phyloP scores from a whole-genome alignment of 2,797 vertebrate genomes.

The Protonibea diacanthus region DNA sequence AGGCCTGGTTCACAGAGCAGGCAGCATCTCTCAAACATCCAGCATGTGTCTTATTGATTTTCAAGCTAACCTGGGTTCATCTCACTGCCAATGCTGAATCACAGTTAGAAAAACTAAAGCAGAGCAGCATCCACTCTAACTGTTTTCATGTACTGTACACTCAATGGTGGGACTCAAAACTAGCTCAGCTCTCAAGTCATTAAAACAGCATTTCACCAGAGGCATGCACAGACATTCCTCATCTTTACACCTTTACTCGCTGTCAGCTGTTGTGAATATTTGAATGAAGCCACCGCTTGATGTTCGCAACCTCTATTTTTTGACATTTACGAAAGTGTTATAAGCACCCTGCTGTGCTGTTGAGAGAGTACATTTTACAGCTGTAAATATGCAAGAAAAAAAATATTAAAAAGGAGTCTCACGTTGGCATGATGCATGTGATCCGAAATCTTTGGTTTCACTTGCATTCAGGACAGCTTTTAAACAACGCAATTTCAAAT shows the following conservation, averaged over 20 bases:
- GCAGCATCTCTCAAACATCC: slow-evolving; percentile 43
- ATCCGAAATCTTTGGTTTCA: not conserved
- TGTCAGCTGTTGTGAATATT: not conserved
- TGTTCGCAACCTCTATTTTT: not conserved
- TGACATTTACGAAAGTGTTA: not conserved
- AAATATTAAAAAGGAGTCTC: not conserved
- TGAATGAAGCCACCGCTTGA: not conserved
- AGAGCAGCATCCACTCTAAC: slow-evolving; percentile 2
- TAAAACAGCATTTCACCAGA: not conserved
- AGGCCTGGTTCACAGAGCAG: slow-evolving; percentile 49
- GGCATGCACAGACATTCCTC: not conserved
- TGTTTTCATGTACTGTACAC: not conserved
- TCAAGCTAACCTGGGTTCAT: slow-evolving; percentile 43
- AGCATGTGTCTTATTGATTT: slow-evolving; percentile 53
- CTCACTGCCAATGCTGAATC: slow-evolving; percentile 32
- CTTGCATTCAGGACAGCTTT: not conserved
- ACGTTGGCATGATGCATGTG: not conserved
- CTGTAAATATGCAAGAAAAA: not conserved
- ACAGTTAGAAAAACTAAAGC: not conserved
- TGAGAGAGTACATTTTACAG: slow-evolving; percentile 6
- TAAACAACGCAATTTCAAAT: not conserved
- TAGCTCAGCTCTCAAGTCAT: not conserved
- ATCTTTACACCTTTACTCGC: not conserved
- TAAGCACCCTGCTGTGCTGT: not conserved
- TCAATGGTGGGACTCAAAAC: not conserved